Conservation (phyloP, 2,113 vertebrate genomes). For the Toxotes chatareus region DNA sequence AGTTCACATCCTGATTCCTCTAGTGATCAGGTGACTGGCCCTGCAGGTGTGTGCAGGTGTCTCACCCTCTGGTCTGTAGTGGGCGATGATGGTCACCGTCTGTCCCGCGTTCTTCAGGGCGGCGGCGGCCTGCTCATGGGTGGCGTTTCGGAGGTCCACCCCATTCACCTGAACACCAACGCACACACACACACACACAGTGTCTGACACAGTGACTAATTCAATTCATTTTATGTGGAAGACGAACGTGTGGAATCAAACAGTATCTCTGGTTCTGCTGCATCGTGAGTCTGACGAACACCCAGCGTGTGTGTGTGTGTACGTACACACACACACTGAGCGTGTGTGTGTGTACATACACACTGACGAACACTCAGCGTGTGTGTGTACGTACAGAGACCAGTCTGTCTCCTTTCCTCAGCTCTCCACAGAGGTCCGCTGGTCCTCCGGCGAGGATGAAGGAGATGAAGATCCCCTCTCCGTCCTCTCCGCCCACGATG, state of each 20-base stretch:
- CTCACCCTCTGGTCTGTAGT: conserved; percentile 97
- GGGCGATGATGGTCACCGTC: conserved; percentile 94
- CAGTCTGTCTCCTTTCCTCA: conserved; percentile 96
- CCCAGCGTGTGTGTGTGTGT: neutral
- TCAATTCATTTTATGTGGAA: too few relatives aligned
- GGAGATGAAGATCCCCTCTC: conserved; percentile 99
- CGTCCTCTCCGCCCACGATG: conserved; percentile 98
- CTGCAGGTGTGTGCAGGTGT: neutral
- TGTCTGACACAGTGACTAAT: neutral
- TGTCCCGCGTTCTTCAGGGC: conserved; percentile 97
- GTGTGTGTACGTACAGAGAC: conserved; percentile 87
- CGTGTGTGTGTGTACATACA: conserved; percentile 10
- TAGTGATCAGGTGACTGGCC: too few relatives aligned
- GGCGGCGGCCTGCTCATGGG: conserved; percentile 95
- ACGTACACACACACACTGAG: too few relatives aligned
- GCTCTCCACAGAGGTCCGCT: conserved; percentile 96
- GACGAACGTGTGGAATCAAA: neutral
- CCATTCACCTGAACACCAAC: conserved; percentile 91
- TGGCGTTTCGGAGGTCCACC: conserved; percentile 92
- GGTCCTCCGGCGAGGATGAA: conserved; percentile 98
- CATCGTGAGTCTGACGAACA: neutral
- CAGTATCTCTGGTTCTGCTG: too few relatives aligned
- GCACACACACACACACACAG: neutral
- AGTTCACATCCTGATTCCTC: too few relatives aligned
- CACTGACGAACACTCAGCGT: too few relatives aligned